phyloP scores from a whole-genome alignment of 1,140 invertebrate genomes.

The Tyrophagus putrescentiae region DNA sequence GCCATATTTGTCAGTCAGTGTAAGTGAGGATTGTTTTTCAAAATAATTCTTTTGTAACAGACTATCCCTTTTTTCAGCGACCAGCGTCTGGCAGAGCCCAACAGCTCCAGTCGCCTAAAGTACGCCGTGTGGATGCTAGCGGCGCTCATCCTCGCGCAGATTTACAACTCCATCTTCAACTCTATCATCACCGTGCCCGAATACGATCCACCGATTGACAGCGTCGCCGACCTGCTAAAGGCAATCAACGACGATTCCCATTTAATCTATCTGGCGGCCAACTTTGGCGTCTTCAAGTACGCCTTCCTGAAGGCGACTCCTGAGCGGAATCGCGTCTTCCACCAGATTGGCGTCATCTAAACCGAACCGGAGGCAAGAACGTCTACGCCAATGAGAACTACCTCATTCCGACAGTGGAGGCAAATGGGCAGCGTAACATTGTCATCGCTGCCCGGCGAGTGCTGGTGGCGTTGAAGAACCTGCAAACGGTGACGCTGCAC shows the following conservation, averaged over 20 bases:
- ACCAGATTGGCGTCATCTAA: background rate
- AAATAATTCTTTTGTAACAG: no score
- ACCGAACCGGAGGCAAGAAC: background rate
- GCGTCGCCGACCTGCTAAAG: background rate
- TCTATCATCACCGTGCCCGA: background rate
- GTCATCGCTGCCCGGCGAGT: background rate
- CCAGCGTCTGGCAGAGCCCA: background rate
- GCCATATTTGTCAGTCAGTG: slow-evolving; percentile 1
- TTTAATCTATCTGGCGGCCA: background rate
- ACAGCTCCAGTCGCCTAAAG: background rate
- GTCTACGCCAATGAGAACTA: background rate
- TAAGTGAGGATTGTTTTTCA: background rate
- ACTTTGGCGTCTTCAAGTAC: background rate
- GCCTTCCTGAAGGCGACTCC: background rate
- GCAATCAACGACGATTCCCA: slow-evolving; percentile 2
- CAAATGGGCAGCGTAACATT: background rate
- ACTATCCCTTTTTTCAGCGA: background rate
- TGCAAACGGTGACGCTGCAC: background rate
- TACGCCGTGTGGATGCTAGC: slow-evolving; percentile 5
- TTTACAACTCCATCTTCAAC: slow-evolving; percentile 1
- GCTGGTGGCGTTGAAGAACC: background rate
- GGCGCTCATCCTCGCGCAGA: background rate
- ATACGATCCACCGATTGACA: slow-evolving; percentile 4
- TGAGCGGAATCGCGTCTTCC: background rate
- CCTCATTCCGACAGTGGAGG: background rate